Base-by-base conservation (phyloP, 2,797 vertebrate species). In the Dallia pectoralis region DNA sequence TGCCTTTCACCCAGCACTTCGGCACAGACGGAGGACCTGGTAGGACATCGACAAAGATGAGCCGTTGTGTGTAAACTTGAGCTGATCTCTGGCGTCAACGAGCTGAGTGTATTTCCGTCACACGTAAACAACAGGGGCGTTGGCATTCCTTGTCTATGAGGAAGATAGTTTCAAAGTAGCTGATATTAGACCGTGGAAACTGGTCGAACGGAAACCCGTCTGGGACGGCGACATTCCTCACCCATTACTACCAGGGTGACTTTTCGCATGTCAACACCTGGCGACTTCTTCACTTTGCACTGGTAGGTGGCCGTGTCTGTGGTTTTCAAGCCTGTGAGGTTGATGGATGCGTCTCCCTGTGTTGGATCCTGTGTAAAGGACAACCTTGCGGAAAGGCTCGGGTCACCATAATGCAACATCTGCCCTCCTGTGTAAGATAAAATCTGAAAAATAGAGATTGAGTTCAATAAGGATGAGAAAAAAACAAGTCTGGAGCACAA, bases 281-380 rank as follows among this genome's bases (percentile, higher is more conserved):
- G 96, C 4, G 92, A 85, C 80, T 95, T 99, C 92, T 96, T 97
- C 69, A 99, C 96, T 74, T 95, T 95, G 65, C 97, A 98, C 88
- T 96, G 94, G 69, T 97, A 98, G 22, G 96, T 98, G 61, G 86
- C 93, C 0, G 93, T 95, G 90, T 99, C 97, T 0, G 90, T 84
- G 0, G 68, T 22, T 47, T 70, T 87, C 67, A 96, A 68, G 22
- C 91, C 77, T 0, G 91, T 77, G 44, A 99, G 67, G 29, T 82
- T 81, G 79, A 98, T 88, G 29, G 96, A 94, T 12, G 97, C 97
- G 0, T 98, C 94, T 0, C 97, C 93, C 68, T 68, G 83, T 49
- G 87, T 89, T 2, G 96, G 96, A 80, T 95, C 86, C 0, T 53
- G 72, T 4, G 74, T 81, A 56, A 98, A 98, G 1, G 73, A 78